Percentiles rank a stretch among this genome's conserved stretches.
phyloP scores from a whole-genome alignment of 2,113 vertebrate species.

The Oreochromis aureus region DNA sequence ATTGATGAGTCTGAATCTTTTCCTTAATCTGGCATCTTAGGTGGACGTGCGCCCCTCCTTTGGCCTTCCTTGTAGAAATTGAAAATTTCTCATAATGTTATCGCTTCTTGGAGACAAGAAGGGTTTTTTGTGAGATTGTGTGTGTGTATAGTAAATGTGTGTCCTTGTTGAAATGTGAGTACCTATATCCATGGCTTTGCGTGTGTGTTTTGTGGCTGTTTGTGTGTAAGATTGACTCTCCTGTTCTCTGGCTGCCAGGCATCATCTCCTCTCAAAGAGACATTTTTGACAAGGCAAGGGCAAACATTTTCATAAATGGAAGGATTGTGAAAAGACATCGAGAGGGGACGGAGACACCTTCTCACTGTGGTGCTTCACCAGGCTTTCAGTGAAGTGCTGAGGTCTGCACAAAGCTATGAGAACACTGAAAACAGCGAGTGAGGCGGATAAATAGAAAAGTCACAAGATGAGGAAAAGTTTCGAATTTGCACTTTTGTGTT shows the following conservation, averaged over 20 bases:
- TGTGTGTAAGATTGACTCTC: conserved; percentile 8
- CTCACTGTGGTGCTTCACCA: not conserved
- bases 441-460: not conserved
- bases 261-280: conserved; percentile 11
- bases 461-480: not conserved
- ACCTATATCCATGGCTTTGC: not conserved
- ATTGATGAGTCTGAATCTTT: not conserved
- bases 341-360: not conserved
- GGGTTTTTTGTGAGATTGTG: not conserved
- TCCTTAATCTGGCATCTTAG: not conserved
- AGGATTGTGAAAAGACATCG: conserved; percentile 5
- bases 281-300: conserved; percentile 39
- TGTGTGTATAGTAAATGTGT: not conserved
- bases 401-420: not conserved
- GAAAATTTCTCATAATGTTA: not conserved
- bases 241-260: conserved; percentile 12
- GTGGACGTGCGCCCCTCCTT: not conserved
- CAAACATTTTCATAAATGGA: conserved; percentile 45
- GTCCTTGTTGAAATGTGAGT: not conserved
- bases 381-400: conserved; percentile 24
- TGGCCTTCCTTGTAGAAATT: not conserved
- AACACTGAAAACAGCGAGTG: not conserved
- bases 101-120: not conserved
- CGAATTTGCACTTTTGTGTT: not conserved
- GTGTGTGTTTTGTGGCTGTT: not conserved